Conservation (phyloP, 2,113 vertebrate species). For the Nothoprocta perdicaria region DNA sequence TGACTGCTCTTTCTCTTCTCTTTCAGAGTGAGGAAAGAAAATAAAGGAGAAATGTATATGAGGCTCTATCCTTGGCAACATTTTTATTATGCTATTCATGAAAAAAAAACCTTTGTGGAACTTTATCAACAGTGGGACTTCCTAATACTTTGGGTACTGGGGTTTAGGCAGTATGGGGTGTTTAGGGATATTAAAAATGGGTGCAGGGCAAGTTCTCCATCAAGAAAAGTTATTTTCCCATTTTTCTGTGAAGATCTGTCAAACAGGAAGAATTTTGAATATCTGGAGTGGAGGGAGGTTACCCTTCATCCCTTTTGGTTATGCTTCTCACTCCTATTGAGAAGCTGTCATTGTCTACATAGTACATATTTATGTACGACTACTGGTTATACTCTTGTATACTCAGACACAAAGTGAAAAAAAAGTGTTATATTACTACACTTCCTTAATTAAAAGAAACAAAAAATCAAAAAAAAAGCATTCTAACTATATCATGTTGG, state of each 20-base stretch:
- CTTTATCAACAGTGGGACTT: background rate
- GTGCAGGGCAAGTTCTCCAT: background rate
- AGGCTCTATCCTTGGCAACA: background rate
- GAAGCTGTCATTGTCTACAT: background rate
- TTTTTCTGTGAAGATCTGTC: background rate
- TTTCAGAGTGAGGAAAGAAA: background rate
- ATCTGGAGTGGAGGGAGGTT: background rate
- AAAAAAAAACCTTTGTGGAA: background rate
- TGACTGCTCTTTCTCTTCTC: background rate
- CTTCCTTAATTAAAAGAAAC: background rate
- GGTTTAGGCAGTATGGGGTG: background rate
- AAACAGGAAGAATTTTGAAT: background rate
- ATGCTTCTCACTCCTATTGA: background rate
- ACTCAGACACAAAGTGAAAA: background rate
- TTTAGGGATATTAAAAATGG: background rate
- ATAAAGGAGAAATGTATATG: background rate
- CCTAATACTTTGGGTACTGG: background rate
- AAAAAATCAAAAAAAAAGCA: background rate
- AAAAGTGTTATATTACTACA: background rate
- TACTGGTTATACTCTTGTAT: rapidly evolving
- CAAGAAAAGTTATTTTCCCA: rapidly evolving
- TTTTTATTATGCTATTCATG: background rate
- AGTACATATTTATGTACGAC: background rate
- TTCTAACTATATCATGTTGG: background rate
- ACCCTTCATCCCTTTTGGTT: background rate